Evolutionary conservation across 2,888 invertebrate genomes (phyloP).

Genomic region (Sacculina carcini): DNA sequence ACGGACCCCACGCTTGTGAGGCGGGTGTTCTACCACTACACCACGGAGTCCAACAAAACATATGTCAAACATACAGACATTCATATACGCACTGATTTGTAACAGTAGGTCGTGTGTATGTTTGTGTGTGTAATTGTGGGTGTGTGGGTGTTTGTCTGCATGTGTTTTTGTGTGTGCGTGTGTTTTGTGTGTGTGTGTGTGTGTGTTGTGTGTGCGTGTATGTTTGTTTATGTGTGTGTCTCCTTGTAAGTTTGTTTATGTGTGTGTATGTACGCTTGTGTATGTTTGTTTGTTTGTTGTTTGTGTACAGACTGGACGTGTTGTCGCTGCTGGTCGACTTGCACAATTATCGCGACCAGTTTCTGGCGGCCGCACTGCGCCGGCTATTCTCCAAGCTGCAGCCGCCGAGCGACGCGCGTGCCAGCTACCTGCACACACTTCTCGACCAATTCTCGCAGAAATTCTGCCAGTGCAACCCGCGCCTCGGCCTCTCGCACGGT

Average conservation of each 20-base stretch:
- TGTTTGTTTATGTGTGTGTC: not conserved
- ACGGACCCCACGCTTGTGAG: no score
- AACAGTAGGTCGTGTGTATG: no score
- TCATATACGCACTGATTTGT: not conserved
- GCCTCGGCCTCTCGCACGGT: slow-evolving; percentile 22
- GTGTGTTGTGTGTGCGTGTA: not conserved
- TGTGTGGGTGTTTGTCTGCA: no score
- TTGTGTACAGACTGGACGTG: slow-evolving; percentile 18
- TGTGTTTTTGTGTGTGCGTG: not conserved
- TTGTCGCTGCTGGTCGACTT: slow-evolving; percentile 21
- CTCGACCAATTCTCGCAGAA: slow-evolving; percentile 23
- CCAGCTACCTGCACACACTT: slow-evolving; percentile 21
- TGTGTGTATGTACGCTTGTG: no score
- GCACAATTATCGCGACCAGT: slow-evolving; percentile 23
- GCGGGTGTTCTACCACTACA: no score
- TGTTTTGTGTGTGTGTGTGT: not conserved
- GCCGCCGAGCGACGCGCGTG: slow-evolving; percentile 22
- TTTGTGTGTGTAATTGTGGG: no score
- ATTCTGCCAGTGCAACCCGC: slow-evolving; percentile 23
- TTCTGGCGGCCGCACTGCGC: slow-evolving; percentile 24
- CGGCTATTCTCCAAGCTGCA: slow-evolving; percentile 22
- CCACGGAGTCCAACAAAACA: no score
- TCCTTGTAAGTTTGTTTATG: no score
- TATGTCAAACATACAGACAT: no score
- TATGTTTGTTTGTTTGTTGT: no score